A percentile compares a stretch with the other conserved stretches of the same genome.
phyloP scores from a whole-genome alignment of 1,140 invertebrate species.

The Trialeurodes vaporariorum region DNA sequence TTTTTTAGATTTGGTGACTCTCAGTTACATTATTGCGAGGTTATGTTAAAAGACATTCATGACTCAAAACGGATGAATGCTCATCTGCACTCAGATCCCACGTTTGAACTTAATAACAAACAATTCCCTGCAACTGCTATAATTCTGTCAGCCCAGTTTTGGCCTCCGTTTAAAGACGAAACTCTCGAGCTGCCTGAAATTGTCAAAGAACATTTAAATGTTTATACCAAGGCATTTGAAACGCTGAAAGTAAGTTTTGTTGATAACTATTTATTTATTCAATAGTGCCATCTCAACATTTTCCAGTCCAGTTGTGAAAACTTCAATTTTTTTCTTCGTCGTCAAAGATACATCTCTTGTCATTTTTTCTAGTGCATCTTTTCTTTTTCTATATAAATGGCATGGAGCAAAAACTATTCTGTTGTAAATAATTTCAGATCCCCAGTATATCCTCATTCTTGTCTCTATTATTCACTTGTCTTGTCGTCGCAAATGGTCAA shows the following conservation, averaged over 20 bases:
- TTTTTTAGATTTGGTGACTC: constrained; percentile 76
- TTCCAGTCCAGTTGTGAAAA: too few species aligned
- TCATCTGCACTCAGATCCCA: constrained; percentile 63
- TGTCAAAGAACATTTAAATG: constrained; percentile 68
- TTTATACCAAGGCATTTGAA: constrained; percentile 86
- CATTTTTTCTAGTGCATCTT: too few species aligned
- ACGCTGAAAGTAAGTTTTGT: constrained; percentile 62
- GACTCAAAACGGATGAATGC: constrained; percentile 59
- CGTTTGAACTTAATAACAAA: constrained; percentile 38
- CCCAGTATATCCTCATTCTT: too few species aligned
- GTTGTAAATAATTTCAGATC: too few species aligned
- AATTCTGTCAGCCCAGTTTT: constrained; percentile 96
- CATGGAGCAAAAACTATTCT: too few species aligned
- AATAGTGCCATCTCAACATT: too few species aligned
- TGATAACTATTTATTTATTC: too few species aligned
- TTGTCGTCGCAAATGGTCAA: too few species aligned
- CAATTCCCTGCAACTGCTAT: constrained; percentile 64
- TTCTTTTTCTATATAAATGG: too few species aligned
- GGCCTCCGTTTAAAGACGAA: constrained; percentile 94
- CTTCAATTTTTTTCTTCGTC: too few species aligned
- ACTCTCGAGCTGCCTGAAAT: constrained; percentile 71
- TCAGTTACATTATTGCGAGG: constrained; percentile 93
- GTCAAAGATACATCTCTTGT: too few species aligned
- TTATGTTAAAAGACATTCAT: constrained; percentile 84
- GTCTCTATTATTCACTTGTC: too few species aligned